These are phyloP conservation scores for Andricus grossulariae DNA, from an alignment of 1,140 invertebrate genomes.

Conservation along the genomic window DNA sequence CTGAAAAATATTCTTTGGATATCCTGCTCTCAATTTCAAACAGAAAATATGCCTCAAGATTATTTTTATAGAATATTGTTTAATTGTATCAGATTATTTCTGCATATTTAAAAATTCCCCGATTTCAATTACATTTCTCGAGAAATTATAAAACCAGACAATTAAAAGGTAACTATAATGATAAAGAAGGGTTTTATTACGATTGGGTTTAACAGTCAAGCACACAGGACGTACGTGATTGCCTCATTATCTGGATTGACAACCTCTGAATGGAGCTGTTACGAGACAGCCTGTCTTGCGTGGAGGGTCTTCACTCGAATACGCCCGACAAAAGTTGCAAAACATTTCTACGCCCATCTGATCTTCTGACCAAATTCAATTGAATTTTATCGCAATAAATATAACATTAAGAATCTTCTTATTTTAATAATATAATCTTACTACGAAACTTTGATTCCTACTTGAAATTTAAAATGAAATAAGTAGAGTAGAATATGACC, in stretches of 20 bases:
- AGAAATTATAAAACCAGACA: conserved; percentile 20
- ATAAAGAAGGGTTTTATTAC: conserved; percentile 45
- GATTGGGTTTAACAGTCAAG: conserved; percentile 49
- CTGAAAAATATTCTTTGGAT: too few relatives aligned
- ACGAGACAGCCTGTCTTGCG: conserved; percentile 61
- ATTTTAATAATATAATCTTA: conserved; percentile 38
- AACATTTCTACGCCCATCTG: conserved; percentile 24
- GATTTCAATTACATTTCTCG: too few relatives aligned
- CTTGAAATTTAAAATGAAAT: too few relatives aligned
- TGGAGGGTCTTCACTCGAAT: conserved; percentile 50
- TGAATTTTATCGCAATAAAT: not conserved
- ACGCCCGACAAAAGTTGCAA: conserved; percentile 40
- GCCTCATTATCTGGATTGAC: conserved; percentile 73
- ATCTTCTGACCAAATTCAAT: not conserved
- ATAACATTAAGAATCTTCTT: not conserved
- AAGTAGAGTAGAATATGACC: too few relatives aligned
- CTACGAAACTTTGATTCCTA: too few relatives aligned
- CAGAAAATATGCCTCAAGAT: not conserved
- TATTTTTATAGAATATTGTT: not conserved
- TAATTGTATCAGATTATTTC: not conserved
- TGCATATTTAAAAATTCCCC: not conserved
- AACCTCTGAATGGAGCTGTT: conserved; percentile 72
- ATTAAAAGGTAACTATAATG: conserved; percentile 50
- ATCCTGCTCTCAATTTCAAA: too few relatives aligned
- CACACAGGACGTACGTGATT: conserved; percentile 74